Conservation (phyloP, 92 coral and sea anemone genomes). For the Phymanthus crucifer region DNA sequence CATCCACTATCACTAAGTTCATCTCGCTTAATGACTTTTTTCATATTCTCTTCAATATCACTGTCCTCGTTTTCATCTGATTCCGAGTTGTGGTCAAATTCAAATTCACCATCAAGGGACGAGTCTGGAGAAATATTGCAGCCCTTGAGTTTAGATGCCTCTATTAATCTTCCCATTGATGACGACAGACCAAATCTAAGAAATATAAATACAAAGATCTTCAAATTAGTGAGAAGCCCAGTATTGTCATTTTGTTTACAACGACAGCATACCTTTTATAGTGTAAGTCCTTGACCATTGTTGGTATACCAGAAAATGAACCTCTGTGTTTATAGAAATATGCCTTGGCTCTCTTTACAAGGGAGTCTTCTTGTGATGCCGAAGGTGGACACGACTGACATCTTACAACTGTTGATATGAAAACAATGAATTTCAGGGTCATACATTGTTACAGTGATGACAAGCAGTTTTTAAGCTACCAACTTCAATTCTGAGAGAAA, state of each 20-base stretch:
- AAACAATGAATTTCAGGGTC: no score
- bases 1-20: constrained; percentile 93
- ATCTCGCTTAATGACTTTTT: constrained; percentile 74
- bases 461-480: no score
- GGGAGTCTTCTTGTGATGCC: constrained; percentile 71
- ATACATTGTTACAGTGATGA: no score
- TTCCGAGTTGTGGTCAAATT: constrained; percentile 92
- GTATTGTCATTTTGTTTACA: neutral
- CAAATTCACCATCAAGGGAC: constrained; percentile 95
- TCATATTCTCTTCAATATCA: constrained; percentile 89
- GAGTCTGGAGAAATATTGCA: constrained; percentile 85
- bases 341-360: constrained; percentile 74
- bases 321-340: constrained; percentile 77
- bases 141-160: constrained; percentile 52
- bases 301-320: constrained; percentile 71
- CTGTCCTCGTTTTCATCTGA: constrained; percentile 85
- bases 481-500: no score
- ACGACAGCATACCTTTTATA: constrained; percentile 17
- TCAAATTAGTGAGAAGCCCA: constrained; percentile 7
- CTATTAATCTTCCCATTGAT: constrained; percentile 55
- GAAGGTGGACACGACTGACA: constrained; percentile 90
- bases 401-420: constrained; percentile 58
- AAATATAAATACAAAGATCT: constrained; percentile 3
- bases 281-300: constrained; percentile 65
- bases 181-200: constrained; percentile 59